Evolutionary conservation across 1,140 invertebrate species (phyloP).

Genomic region (Hylaeus anthracinus): DNA sequence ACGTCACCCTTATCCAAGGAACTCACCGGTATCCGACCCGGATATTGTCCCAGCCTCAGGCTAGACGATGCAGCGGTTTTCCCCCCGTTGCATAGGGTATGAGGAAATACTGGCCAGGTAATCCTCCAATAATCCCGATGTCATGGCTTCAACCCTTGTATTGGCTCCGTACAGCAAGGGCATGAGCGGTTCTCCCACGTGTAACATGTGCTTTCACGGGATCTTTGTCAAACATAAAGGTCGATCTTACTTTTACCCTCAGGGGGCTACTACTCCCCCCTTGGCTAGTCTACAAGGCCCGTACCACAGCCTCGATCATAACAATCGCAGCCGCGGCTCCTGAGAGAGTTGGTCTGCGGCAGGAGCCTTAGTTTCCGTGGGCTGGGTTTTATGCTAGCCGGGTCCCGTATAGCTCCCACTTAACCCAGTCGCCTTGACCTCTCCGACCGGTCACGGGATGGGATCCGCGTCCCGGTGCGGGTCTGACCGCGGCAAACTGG

Average conservation of each 20-base stretch:
- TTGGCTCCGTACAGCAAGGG: neutral
- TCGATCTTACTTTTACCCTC: neutral
- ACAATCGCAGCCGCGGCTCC: too few relatives aligned
- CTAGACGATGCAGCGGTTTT: neutral
- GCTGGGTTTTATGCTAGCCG: too few relatives aligned
- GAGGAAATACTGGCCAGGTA: constrained; percentile 4
- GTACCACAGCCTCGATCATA: too few relatives aligned
- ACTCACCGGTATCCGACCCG: neutral
- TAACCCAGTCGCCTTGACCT: too few relatives aligned
- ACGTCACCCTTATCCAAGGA: neutral
- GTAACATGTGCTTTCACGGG: neutral
- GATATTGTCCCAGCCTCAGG: neutral
- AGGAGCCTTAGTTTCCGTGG: too few relatives aligned
- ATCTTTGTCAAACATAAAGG: neutral
- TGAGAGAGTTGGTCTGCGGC: too few relatives aligned
- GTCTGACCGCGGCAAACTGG: too few relatives aligned
- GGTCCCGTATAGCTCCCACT: too few relatives aligned
- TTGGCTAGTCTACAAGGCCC: neutral
- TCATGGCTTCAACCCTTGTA: neutral
- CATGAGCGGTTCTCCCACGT: neutral
- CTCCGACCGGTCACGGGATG: too few relatives aligned
- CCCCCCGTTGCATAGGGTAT: neutral
- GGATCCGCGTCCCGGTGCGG: too few relatives aligned
- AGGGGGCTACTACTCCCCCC: neutral
- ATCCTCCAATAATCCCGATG: neutral